Conservation (phyloP, 2,113 vertebrate genomes). For the Chionis minor region DNA sequence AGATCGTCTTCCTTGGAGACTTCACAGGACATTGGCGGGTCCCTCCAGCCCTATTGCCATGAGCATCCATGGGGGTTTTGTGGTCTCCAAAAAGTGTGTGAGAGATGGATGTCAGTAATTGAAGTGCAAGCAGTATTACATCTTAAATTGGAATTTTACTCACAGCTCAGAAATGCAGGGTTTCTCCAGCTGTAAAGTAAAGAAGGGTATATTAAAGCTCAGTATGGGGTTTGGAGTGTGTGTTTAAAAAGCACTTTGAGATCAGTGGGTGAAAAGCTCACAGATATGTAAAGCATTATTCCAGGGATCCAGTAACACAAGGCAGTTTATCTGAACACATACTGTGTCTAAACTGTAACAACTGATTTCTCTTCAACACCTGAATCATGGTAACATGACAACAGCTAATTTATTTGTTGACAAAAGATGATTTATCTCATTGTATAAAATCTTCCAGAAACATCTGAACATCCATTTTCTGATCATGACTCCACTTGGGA, state of each 20-base stretch:
- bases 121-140: neutral
- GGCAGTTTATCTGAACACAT: neutral
- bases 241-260: neutral
- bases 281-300: neutral
- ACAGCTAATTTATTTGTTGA: neutral
- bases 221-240: neutral
- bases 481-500: neutral
- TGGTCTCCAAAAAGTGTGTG: neutral
- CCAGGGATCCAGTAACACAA: neutral
- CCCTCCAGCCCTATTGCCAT: neutral
- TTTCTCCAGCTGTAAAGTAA: neutral
- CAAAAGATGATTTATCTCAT: neutral
- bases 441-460: neutral
- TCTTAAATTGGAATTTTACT: neutral
- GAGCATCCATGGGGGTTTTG: neutral
- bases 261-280: neutral
- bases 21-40: accelerated
- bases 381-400: accelerated
- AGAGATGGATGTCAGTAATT: neutral
- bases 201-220: neutral
- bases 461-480: neutral
- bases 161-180: neutral
- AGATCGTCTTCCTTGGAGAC: neutral
- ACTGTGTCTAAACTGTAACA: neutral
- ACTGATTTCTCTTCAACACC: neutral